phyloP scores from a whole-genome alignment of 2,797 vertebrate genomes.

The Ammospiza maritima region DNA sequence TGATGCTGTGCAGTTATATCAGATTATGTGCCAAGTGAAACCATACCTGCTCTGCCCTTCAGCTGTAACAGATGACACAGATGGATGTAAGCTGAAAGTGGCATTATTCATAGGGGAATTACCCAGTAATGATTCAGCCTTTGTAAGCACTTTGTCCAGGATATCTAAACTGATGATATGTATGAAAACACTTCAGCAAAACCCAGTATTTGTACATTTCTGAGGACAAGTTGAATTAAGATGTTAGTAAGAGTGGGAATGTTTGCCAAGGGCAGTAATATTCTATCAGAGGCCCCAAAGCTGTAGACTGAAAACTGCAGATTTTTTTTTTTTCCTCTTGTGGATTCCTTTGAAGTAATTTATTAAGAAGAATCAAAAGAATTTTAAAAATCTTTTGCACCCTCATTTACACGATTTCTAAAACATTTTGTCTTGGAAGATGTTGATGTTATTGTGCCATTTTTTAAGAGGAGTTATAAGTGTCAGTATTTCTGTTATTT shows the following conservation, averaged over 20 bases:
- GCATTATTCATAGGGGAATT: neutral
- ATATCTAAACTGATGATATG: neutral
- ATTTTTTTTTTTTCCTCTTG: neutral
- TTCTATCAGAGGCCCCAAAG: neutral
- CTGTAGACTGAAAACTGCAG: neutral
- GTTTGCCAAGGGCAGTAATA: neutral
- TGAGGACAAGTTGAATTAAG: neutral
- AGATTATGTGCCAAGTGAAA: neutral
- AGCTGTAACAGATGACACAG: neutral
- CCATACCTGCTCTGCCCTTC: neutral
- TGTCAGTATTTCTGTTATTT: neutral
- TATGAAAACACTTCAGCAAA: neutral
- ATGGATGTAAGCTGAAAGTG: neutral
- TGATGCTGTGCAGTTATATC: neutral
- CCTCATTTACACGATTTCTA: neutral
- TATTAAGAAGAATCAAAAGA: neutral
- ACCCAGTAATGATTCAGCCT: neutral
- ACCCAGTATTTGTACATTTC: neutral
- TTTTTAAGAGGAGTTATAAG: neutral
- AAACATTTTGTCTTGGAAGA: neutral
- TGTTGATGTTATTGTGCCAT: neutral
- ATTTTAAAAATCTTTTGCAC: neutral
- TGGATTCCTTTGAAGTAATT: neutral
- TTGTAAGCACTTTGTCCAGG: neutral
- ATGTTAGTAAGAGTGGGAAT: neutral